Conservation (phyloP, 2,113 vertebrate genomes). For the Periophthalmodon schlosseri region DNA sequence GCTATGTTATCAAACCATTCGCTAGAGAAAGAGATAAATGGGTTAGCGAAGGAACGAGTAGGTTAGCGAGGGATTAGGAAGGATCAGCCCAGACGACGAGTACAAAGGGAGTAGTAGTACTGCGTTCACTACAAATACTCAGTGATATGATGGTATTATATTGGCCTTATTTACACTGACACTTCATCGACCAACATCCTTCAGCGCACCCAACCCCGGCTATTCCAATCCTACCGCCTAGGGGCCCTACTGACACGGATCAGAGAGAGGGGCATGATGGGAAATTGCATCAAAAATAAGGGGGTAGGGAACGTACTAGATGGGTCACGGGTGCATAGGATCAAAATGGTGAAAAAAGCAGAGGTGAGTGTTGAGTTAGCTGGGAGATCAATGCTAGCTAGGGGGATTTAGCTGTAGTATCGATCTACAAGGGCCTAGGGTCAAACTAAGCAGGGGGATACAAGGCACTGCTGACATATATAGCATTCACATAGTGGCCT, state of each 20-base stretch:
- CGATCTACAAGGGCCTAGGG: slow-evolving; percentile 38
- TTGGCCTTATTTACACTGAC: slow-evolving; percentile 32
- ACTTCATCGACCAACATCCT: slow-evolving; percentile 22
- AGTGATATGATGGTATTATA: slow-evolving; percentile 26
- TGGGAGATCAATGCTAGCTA: slow-evolving; percentile 42
- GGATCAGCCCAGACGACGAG: slow-evolving; percentile 35
- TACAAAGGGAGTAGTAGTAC: slow-evolving; percentile 11
- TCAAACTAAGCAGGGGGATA: slow-evolving; percentile 35
- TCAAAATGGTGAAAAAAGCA: not conserved
- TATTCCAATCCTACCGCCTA: slow-evolving; percentile 30
- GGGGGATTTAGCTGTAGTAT: slow-evolving; percentile 30
- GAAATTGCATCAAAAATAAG: slow-evolving; percentile 28
- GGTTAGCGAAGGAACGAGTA: slow-evolving; percentile 22
- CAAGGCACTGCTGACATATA: slow-evolving; percentile 26
- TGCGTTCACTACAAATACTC: slow-evolving; percentile 17
- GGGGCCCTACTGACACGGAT: slow-evolving; percentile 51
- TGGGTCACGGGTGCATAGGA: slow-evolving; percentile 28
- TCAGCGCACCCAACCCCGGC: slow-evolving; percentile 41
- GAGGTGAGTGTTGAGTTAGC: slow-evolving; percentile 9
- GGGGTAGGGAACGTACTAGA: slow-evolving; percentile 30
- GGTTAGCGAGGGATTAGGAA: slow-evolving; percentile 46
- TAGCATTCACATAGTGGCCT: slow-evolving; percentile 5
- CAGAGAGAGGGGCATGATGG: slow-evolving; percentile 27
- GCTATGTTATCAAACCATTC: not conserved
- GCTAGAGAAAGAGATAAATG: slow-evolving; percentile 22